Percentiles rank a stretch among this genome's conserved stretches.
Evolutionary conservation across 2,797 vertebrate genomes (phyloP).

Genomic region (Syngnathus acus): DNA sequence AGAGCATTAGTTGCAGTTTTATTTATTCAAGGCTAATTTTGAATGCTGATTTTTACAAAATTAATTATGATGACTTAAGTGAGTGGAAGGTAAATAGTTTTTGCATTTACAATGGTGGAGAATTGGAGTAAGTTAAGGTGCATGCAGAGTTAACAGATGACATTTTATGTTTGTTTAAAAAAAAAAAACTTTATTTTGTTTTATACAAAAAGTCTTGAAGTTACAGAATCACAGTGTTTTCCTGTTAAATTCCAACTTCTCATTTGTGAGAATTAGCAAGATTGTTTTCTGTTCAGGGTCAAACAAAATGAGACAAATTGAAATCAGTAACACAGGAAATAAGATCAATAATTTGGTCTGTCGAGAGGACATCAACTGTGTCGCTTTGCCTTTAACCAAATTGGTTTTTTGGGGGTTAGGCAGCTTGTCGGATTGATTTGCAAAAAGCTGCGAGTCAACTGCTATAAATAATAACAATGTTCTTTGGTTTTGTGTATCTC

Average conservation of each 20-base stretch:
- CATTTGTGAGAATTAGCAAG: not conserved
- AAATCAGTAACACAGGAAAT: not conserved
- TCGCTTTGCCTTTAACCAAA: not conserved
- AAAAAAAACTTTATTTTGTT: not conserved
- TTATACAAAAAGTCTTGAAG: not conserved
- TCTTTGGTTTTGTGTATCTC: constrained; percentile 43
- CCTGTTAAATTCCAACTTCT: not conserved
- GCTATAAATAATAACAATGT: constrained; percentile 10
- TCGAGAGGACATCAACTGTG: not conserved
- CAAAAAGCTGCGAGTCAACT: not conserved
- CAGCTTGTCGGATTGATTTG: not conserved
- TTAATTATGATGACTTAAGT: not conserved
- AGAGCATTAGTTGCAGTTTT: not conserved
- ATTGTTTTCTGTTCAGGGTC: not conserved
- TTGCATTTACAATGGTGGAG: no score
- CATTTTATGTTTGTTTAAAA: not conserved
- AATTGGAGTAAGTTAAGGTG: not conserved
- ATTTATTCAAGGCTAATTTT: not conserved
- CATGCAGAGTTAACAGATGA: not conserved
- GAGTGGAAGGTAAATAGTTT: not conserved
- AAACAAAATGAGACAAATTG: not conserved
- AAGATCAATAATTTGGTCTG: not conserved
- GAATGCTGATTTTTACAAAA: not conserved
- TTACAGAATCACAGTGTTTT: constrained; percentile 1
- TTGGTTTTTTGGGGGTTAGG: not conserved